Evolutionary conservation across 2,888 invertebrate genomes (phyloP).

Genomic region (Meiosimyza decipiens): DNA sequence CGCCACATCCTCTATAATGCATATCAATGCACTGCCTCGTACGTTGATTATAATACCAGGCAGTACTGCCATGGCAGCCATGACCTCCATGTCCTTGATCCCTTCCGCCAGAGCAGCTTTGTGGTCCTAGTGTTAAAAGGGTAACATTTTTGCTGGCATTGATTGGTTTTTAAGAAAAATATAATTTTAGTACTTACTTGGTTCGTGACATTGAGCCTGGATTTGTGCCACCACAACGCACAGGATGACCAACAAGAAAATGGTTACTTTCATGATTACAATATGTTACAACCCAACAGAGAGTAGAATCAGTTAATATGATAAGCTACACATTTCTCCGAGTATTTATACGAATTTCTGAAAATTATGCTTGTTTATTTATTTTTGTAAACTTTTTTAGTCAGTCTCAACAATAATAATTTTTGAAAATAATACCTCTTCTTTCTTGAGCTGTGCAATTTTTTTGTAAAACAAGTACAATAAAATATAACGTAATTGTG

Average conservation of each 20-base stretch:
- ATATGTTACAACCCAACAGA: not conserved
- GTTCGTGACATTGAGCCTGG: not conserved
- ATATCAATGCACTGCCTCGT: not conserved
- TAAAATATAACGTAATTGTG: too few relatives aligned
- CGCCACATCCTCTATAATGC: slow-evolving; percentile 17
- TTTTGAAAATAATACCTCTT: too few relatives aligned
- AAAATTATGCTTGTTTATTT: too few relatives aligned
- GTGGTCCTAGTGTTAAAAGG: not conserved
- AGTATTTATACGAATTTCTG: too few relatives aligned
- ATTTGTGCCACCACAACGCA: not conserved
- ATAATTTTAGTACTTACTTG: not conserved
- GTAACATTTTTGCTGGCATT: not conserved
- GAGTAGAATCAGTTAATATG: not conserved
- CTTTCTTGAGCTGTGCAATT: too few relatives aligned
- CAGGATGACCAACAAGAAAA: not conserved
- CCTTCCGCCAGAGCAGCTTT: not conserved
- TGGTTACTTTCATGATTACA: slow-evolving; percentile 1
- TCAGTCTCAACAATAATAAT: too few relatives aligned
- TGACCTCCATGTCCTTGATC: not conserved
- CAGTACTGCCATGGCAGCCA: not conserved
- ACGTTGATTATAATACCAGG: slow-evolving; percentile 3
- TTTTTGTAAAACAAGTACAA: too few relatives aligned
- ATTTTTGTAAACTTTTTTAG: too few relatives aligned
- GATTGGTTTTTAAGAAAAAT: not conserved
- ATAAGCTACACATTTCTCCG: too few relatives aligned